Evolutionary conservation across 2,888 invertebrate species (phyloP).

Genomic region (Drosophila cyrtoloma): DNA sequence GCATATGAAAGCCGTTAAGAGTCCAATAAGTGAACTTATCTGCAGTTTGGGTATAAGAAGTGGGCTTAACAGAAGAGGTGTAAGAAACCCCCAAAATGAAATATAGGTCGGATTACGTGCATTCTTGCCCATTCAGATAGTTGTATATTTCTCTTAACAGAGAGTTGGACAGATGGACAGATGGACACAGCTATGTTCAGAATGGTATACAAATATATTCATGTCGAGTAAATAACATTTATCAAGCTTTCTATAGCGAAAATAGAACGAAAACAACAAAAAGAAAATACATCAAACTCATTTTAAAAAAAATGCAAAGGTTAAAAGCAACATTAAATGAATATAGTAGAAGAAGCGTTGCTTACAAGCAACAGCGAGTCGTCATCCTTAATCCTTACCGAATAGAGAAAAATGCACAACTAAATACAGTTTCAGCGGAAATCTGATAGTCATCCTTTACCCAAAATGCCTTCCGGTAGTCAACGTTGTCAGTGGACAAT

Average conservation of each 20-base stretch:
- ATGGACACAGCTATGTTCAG: neutral
- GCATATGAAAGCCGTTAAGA: constrained; percentile 6
- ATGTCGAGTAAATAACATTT: neutral
- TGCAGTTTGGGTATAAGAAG: neutral
- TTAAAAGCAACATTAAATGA: neutral
- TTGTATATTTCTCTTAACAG: neutral
- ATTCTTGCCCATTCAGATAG: neutral
- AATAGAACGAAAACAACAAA: neutral
- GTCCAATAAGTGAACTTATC: neutral
- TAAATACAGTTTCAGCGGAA: neutral
- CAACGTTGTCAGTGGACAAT: neutral
- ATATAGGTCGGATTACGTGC: neutral
- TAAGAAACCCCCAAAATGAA: neutral
- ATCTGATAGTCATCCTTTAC: neutral
- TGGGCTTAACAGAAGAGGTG: neutral
- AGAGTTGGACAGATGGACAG: neutral
- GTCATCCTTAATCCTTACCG: neutral
- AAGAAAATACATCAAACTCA: neutral
- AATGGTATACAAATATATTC: neutral
- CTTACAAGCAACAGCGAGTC: neutral
- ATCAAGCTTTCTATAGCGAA: neutral
- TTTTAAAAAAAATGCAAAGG: neutral
- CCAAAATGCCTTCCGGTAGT: neutral
- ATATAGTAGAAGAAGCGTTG: neutral
- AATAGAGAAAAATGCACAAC: neutral